A percentile compares a stretch with the other conserved stretches of the same genome.
Evolutionary conservation across 64 coral and sea anemone genomes (phyloP).

Genomic region (Stichodactyla helianthus): DNA sequence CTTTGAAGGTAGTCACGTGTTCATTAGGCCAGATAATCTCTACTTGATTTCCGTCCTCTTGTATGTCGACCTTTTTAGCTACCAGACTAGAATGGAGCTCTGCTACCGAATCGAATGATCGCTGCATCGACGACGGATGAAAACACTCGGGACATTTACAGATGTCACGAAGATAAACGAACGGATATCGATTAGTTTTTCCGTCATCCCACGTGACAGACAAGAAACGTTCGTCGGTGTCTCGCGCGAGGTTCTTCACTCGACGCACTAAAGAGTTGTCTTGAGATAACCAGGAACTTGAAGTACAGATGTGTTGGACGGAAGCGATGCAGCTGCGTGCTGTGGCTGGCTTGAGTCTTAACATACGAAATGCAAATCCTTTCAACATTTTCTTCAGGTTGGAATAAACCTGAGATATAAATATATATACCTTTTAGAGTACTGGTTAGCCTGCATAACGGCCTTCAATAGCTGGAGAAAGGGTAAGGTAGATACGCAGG

Average conservation of each 20-base stretch:
- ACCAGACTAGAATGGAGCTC: slow-evolving; percentile 20
- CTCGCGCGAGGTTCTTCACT: slow-evolving; percentile 15
- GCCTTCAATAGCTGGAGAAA: too few relatives aligned
- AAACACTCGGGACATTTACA: slow-evolving; percentile 65
- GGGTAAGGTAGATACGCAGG: too few relatives aligned
- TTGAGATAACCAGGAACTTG: background rate
- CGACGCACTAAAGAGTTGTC: background rate
- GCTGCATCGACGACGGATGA: slow-evolving; percentile 33
- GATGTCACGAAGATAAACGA: slow-evolving; percentile 69
- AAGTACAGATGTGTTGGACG: background rate
- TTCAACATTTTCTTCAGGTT: background rate
- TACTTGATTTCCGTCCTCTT: slow-evolving; percentile 2
- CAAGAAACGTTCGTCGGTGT: slow-evolving; percentile 26
- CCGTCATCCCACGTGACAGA: slow-evolving; percentile 44
- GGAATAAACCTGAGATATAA: background rate
- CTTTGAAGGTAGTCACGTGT: slow-evolving; percentile 35
- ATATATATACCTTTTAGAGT: background rate
- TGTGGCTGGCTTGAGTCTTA: background rate
- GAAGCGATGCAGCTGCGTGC: background rate
- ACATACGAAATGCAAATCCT: background rate
- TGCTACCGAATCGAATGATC: slow-evolving; percentile 43
- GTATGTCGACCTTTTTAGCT: slow-evolving; percentile 1
- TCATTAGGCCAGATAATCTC: slow-evolving; percentile 46
- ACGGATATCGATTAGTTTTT: slow-evolving; percentile 42
- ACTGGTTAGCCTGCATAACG: too few relatives aligned